Conservation (phyloP, 1,140 invertebrate genomes). For the Drosophila ficusphila region DNA sequence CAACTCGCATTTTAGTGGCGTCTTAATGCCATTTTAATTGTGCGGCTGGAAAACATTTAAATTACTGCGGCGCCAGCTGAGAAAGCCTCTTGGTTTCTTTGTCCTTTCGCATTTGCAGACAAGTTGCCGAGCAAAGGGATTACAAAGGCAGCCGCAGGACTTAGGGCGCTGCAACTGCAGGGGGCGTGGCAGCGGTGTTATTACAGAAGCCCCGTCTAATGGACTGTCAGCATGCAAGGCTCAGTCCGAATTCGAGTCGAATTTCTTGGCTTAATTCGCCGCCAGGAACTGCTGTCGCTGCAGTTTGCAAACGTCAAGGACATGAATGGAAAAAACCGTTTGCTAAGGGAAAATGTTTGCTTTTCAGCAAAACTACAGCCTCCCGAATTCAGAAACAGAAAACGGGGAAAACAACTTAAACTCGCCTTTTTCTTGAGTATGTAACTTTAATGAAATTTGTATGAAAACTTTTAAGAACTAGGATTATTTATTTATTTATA, state of each 20-base stretch:
- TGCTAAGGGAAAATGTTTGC: slow-evolving; percentile 4
- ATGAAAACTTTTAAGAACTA: background rate
- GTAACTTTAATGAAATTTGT: too few species aligned
- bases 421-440: too few species aligned
- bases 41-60: slow-evolving; percentile 77
- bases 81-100: slow-evolving; percentile 12
- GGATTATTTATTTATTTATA: too few species aligned
- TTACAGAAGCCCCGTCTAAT: slow-evolving; percentile 55
- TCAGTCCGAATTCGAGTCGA: background rate
- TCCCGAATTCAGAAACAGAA: background rate
- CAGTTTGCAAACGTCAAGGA: slow-evolving; percentile 43
- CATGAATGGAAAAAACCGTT: slow-evolving; percentile 21
- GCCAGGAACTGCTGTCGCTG: slow-evolving; percentile 28
- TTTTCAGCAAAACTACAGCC: slow-evolving; percentile 15
- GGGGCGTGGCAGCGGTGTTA: slow-evolving; percentile 31
- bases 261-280: slow-evolving; percentile 33
- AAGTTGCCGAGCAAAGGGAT: slow-evolving; percentile 28
- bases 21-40: slow-evolving; percentile 78
- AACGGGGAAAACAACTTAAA: background rate
- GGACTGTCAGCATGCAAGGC: slow-evolving; percentile 69
- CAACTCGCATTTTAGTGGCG: slow-evolving; percentile 46
- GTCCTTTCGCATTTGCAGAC: slow-evolving; percentile 27
- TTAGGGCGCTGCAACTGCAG: slow-evolving; percentile 1
- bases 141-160: background rate
- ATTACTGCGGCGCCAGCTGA: slow-evolving; percentile 70